Evolutionary conservation across 2,113 vertebrate species (phyloP).

Genomic region (Brachionichthys hirsutus): DNA sequence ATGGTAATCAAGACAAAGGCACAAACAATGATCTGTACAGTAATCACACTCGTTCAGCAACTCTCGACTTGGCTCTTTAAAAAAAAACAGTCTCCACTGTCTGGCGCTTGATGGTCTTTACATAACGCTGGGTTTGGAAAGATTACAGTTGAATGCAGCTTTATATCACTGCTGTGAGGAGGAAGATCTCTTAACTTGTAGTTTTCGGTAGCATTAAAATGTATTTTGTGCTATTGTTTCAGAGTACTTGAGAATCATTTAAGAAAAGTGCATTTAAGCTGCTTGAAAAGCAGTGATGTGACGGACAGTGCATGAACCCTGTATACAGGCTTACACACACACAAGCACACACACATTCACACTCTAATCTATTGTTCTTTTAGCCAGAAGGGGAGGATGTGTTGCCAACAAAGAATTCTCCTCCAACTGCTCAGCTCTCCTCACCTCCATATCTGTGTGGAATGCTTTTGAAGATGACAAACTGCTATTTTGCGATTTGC

Average conservation of each 20-base stretch:
- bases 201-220: too few species aligned
- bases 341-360: slow-evolving; percentile 10
- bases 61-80: neutral
- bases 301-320: too few species aligned
- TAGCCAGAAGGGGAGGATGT: slow-evolving; percentile 44
- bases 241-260: too few species aligned
- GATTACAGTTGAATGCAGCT: too few species aligned
- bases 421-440: slow-evolving; percentile 23
- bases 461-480: slow-evolving; percentile 56
- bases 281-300: too few species aligned
- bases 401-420: slow-evolving; percentile 39
- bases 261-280: too few species aligned
- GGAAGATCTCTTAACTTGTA: too few species aligned
- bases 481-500: slow-evolving; percentile 38
- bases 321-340: neutral
- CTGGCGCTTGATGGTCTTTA: slow-evolving; percentile 46
- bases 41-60: slow-evolving; percentile 22
- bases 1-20: slow-evolving; percentile 50
- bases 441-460: slow-evolving; percentile 34
- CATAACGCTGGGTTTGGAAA: neutral
- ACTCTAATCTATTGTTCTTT: slow-evolving; percentile 29
- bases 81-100: slow-evolving; percentile 41
- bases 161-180: too few species aligned
- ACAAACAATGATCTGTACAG: slow-evolving; percentile 46
- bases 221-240: too few species aligned